Percentiles rank a stretch among this genome's conserved stretches.
These are phyloP conservation scores for Acipenser ruthenus DNA, from an alignment of 2,797 vertebrate species.

Conservation along the genomic window DNA sequence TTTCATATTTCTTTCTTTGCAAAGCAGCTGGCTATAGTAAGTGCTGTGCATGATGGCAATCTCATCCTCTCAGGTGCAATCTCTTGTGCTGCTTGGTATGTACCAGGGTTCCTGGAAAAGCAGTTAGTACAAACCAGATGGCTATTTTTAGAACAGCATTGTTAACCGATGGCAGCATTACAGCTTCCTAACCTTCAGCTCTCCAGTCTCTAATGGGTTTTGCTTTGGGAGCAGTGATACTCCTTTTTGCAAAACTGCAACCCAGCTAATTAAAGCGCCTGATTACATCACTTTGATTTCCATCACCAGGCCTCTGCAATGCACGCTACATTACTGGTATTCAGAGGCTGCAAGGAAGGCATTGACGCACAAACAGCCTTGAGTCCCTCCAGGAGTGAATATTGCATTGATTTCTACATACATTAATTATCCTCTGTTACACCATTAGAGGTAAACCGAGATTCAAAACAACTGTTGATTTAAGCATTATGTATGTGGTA, in stretches of 20 bases:
- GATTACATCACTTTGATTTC: neutral
- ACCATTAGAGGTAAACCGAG: too few species aligned
- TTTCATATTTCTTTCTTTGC: neutral
- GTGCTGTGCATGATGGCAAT: neutral
- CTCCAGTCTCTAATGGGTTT: neutral
- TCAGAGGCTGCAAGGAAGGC: neutral
- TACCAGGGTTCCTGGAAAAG: slow-evolving; percentile 11
- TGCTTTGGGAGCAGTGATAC: too few species aligned
- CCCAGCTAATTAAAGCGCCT: neutral
- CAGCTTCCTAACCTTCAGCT: neutral
- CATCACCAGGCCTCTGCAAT: neutral
- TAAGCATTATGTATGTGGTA: too few species aligned
- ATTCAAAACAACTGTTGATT: too few species aligned
- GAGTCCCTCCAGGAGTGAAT: too few species aligned
- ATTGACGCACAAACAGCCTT: neutral
- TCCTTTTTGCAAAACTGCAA: neutral
- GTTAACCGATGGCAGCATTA: slow-evolving; percentile 7
- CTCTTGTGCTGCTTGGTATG: neutral
- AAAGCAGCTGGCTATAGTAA: neutral
- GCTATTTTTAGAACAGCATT: slow-evolving; percentile 13
- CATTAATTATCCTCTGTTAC: too few species aligned
- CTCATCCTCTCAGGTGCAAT: neutral
- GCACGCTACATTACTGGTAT: neutral
- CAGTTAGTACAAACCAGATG: slow-evolving; percentile 7
- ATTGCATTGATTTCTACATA: too few species aligned